Conservation (phyloP, 2,888 invertebrate species). For the Drosophila stalkeri region DNA sequence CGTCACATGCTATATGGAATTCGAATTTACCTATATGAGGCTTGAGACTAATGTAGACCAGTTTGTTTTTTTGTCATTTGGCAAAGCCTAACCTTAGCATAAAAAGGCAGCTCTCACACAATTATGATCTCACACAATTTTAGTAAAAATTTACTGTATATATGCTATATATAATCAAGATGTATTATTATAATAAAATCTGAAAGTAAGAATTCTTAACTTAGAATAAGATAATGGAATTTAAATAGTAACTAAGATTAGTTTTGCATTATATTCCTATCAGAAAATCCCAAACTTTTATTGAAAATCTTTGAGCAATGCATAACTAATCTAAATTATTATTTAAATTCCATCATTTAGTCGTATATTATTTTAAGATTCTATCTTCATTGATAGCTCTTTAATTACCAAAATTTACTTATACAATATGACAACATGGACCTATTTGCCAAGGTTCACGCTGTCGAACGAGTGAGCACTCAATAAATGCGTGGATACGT, state of each 20-base stretch:
- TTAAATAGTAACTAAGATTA: too few species aligned
- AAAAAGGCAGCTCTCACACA: not conserved
- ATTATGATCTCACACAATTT: not conserved
- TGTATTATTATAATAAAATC: not conserved
- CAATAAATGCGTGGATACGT: slow-evolving; percentile 42
- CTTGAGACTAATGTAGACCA: slow-evolving; percentile 9
- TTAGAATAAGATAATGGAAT: too few species aligned
- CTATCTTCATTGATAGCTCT: not conserved
- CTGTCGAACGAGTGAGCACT: slow-evolving; percentile 29
- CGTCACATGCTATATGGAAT: slow-evolving; percentile 19
- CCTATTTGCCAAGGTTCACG: slow-evolving; percentile 6
- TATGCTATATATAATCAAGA: not conserved
- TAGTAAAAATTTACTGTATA: too few species aligned
- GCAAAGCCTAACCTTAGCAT: not conserved
- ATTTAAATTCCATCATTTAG: not conserved
- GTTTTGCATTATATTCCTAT: too few species aligned
- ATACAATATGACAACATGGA: not conserved
- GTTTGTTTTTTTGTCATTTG: slow-evolving; percentile 3
- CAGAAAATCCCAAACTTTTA: too few species aligned
- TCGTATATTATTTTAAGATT: not conserved
- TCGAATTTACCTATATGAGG: slow-evolving; percentile 7
- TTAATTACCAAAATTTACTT: not conserved
- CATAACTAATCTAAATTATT: not conserved
- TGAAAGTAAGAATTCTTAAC: too few species aligned
- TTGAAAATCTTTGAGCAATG: not conserved